Evolutionary conservation across 2,888 invertebrate genomes (phyloP), one percentile per base, ranked within the genome.

Genomic region (Tanytarsus gracilentus): DNA sequence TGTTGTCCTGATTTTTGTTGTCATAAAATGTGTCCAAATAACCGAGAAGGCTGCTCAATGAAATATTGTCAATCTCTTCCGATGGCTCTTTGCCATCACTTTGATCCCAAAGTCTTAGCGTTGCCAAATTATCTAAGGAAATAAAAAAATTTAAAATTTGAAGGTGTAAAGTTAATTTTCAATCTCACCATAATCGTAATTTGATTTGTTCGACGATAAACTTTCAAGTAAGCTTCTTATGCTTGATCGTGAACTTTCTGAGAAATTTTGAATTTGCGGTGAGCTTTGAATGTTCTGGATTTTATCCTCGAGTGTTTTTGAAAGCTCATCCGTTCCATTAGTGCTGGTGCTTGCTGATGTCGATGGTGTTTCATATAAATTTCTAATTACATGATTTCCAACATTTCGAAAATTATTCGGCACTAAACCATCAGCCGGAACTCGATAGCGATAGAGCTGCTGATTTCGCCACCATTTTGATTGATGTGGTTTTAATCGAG

Each of bases 11-110:
- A 29, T 55, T 59, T 68, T 68, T 36, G 11, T 69, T 48, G n/a
- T 25, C 23, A 16, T 48, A 82, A 11, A 25, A 53, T 0, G 84
- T 86, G 68, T 91, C 90, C 64, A 91, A 77, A 67, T 88, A 88
- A 0, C 86, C 86, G 59, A 93, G 77, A 69, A 93, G 83, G 72
- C 88, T 89, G 72, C 88, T 89, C 55, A 93, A 77, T 5, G 91
- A 92, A 75, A 90, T 88, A 74, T 93, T 92, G 61, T 83, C 85
- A 50, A 86, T 87, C 69, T 88, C 84, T 0, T 73, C 73, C 8
- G 16, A n/a, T n/a, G 55, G 40, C 11, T 4, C 18, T 23, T 23
- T 8, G 5, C 23, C 44, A 44, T 44, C 11, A 16, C 11, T 18
- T 11, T 44, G 16, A 11, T 44, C 44, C 44, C 44, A 44, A 44